These are phyloP conservation scores for Remorina albescens DNA, from an alignment of 2,797 vertebrate genomes.

Conservation along the genomic window DNA sequence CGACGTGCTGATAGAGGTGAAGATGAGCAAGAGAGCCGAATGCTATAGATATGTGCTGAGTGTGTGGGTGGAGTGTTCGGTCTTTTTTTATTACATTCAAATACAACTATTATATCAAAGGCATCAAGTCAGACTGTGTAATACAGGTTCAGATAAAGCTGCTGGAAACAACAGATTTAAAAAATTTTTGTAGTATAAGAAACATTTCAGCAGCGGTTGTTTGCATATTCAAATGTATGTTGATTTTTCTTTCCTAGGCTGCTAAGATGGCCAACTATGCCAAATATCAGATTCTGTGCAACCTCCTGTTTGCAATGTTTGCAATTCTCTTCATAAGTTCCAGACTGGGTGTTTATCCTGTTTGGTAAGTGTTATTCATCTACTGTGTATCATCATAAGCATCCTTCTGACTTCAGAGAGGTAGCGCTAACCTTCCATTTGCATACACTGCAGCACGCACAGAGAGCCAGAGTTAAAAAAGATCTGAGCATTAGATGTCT, in stretches of 20 bases:
- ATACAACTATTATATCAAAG: background rate
- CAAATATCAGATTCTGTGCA: constrained; percentile 97
- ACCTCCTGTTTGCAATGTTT: constrained; percentile 95
- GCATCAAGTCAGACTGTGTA: constrained; percentile 3
- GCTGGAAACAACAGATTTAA: background rate
- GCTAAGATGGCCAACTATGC: constrained; percentile 99
- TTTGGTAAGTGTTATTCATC: constrained; percentile 90
- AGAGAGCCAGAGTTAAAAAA: background rate
- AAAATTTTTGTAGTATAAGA: background rate
- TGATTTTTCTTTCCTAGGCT: constrained; percentile 83
- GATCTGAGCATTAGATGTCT: background rate
- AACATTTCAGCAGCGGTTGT: constrained; percentile 7
- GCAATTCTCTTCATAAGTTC: constrained; percentile 95
- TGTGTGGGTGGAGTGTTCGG: constrained; percentile 29
- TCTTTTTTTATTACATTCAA: constrained; percentile 27
- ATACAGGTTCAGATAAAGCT: background rate
- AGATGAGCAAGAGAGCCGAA: constrained; percentile 25
- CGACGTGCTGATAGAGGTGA: constrained; percentile 96
- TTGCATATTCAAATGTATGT: background rate
- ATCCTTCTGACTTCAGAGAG: constrained; percentile 15
- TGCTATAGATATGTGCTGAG: constrained; percentile 5
- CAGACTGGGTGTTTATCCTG: constrained; percentile 93
- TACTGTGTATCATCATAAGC: constrained; percentile 14
- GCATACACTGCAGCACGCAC: constrained; percentile 4
- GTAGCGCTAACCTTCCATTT: constrained; percentile 16